Percentiles rank a stretch among this genome's conserved stretches.
phyloP scores from a whole-genome alignment of 2,113 vertebrate species.

The Nesospiza acunhae region DNA sequence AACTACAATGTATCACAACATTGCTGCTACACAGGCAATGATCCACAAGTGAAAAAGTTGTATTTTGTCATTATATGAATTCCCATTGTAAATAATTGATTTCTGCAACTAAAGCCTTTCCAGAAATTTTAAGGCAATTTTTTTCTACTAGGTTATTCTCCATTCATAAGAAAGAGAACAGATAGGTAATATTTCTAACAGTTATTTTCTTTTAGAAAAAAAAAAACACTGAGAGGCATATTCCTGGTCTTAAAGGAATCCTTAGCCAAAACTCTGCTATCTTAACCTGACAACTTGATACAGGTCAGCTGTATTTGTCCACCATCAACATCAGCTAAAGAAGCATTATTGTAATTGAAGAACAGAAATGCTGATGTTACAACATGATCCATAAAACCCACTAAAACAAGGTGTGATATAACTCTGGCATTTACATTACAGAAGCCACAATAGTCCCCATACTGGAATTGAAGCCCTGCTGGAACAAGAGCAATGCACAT shows the following conservation, averaged over 20 bases:
- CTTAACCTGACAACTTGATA: background rate
- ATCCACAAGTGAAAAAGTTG: background rate
- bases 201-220: background rate
- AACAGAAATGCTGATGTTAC: background rate
- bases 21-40: background rate
- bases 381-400: background rate
- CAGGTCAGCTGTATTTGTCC: background rate
- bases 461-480: background rate
- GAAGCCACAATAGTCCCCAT: background rate
- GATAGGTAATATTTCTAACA: background rate
- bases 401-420: background rate
- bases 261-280: background rate
- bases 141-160: background rate
- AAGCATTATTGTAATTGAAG: background rate
- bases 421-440: background rate
- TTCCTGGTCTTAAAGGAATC: background rate
- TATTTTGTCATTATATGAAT: background rate
- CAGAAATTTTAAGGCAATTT: background rate
- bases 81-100: background rate
- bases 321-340: background rate
- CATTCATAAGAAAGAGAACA: background rate
- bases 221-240: background rate
- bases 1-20: background rate
- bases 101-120: background rate
- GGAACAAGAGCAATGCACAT: background rate